Evolutionary conservation across 2,113 vertebrate species (phyloP), one percentile per base, ranked within the genome.

Genomic region (Microtus montanus): DNA sequence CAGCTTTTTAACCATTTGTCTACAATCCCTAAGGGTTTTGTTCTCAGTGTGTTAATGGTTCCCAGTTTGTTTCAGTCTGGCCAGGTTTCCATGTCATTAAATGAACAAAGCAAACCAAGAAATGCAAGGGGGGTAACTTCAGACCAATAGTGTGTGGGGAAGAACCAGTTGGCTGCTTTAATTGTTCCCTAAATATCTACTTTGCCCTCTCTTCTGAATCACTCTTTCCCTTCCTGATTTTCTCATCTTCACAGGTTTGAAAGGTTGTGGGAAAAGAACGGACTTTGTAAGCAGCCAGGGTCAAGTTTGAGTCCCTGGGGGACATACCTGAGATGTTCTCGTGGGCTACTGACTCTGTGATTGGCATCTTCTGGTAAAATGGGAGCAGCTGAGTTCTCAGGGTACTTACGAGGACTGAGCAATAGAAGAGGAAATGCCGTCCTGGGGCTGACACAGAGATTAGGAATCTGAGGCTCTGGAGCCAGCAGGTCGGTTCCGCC

Each of bases 231-330:
- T 14, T n/a, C 7, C 9, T 15, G 5, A 7, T 61, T 85, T 91
- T 4, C 49, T 86, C 44, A 66, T 86, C 28, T n/a, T 74, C 10
- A 41, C 10, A 49, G 49, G 12, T 44, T 96, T 96, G 82, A 93
- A 90, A 94, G 95, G 28, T 93, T 94, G 24, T 66, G 22, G 84
- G 58, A 94, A 94, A 90, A 47, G 35, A 82, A 77, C 7, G 22
- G 79, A 44, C 0, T 44, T 75, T 61, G 4, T 79, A 3, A 28
- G 1, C 15, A 64, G 0, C 17, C 9, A 33, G 19, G 12, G 20
- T 20, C 22, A 19, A 54, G 5, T 71, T 1, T 84, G 30, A 52
- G 58, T 19, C 41, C 90, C 66, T 33, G 15, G 61, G 33, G 61
- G 14, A 63, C 17, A 33, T 80, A 52, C 52, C n/a, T 87, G 12